Evolutionary conservation across 1,140 invertebrate genomes (phyloP).

Genomic region (Papilio polytes): DNA sequence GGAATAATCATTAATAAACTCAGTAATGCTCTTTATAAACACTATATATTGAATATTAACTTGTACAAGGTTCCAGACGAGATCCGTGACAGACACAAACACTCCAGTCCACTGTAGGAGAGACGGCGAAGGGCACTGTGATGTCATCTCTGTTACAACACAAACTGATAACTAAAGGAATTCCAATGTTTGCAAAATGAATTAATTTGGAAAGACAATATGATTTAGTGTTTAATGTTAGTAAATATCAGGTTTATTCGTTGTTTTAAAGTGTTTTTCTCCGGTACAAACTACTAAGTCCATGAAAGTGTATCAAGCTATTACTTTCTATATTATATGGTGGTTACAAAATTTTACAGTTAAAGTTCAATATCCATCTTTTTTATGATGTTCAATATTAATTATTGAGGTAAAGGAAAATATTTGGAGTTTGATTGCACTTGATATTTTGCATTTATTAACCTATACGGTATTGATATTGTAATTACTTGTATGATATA

Average conservation of each 20-base stretch:
- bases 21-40: slow-evolving; percentile 74
- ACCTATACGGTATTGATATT: slow-evolving; percentile 84
- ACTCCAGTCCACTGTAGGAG: slow-evolving; percentile 62
- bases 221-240: slow-evolving; percentile 82
- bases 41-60: slow-evolving; percentile 81
- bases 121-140: slow-evolving; percentile 62
- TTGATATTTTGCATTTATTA: slow-evolving; percentile 85
- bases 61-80: slow-evolving; percentile 78
- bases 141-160: slow-evolving; percentile 56
- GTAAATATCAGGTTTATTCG: slow-evolving; percentile 78
- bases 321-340: slow-evolving; percentile 70
- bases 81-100: slow-evolving; percentile 61
- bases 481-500: slow-evolving; percentile 85
- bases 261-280: slow-evolving; percentile 82
- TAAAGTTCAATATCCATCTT: slow-evolving; percentile 64
- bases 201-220: slow-evolving; percentile 82
- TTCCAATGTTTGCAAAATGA: slow-evolving; percentile 74
- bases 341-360: slow-evolving; percentile 66
- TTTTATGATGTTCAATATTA: slow-evolving; percentile 72
- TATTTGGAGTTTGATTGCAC: slow-evolving; percentile 81
- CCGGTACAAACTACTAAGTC: slow-evolving; percentile 70
- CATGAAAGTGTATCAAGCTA: slow-evolving; percentile 68
- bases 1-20: slow-evolving; percentile 78
- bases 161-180: slow-evolving; percentile 62
- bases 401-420: slow-evolving; percentile 73